These are phyloP conservation scores for Drosophila santomea DNA, from an alignment of 1,140 invertebrate genomes.

Conservation along the genomic window DNA sequence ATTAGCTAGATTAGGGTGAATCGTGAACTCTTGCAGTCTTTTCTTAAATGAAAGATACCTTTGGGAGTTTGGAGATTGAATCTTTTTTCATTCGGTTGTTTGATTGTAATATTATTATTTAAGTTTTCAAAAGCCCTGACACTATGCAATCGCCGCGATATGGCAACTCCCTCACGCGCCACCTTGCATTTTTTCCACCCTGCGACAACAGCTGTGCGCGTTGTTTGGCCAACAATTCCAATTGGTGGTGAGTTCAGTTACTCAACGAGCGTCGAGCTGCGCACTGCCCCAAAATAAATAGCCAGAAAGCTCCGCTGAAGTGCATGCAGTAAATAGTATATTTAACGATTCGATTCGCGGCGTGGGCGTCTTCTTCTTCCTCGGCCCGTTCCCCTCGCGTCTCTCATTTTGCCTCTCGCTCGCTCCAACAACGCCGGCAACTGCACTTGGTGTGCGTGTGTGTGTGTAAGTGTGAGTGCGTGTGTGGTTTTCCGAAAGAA, in stretches of 20 bases:
- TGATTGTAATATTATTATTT: too few relatives aligned
- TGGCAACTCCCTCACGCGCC: neutral
- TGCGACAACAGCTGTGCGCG: neutral
- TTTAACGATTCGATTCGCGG: slow-evolving; percentile 7
- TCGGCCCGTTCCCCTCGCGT: neutral
- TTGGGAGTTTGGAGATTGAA: too few relatives aligned
- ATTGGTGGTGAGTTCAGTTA: slow-evolving; percentile 11
- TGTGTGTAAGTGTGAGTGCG: slow-evolving; percentile 5
- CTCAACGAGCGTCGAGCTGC: slow-evolving; percentile 9
- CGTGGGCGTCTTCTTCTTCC: slow-evolving; percentile 4
- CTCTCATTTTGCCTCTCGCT: neutral
- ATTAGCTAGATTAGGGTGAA: too few relatives aligned
- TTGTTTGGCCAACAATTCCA: slow-evolving; percentile 9
- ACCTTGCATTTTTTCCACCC: neutral
- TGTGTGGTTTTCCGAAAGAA: slow-evolving; percentile 5
- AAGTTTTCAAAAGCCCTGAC: neutral
- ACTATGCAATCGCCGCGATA: neutral
- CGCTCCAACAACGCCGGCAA: slow-evolving; percentile 21
- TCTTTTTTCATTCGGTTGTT: too few relatives aligned
- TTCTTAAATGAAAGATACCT: too few relatives aligned
- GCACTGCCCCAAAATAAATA: slow-evolving; percentile 1
- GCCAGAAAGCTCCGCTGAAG: slow-evolving; percentile 8
- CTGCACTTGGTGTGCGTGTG: slow-evolving; percentile 18
- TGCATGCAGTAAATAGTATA: slow-evolving; percentile 15
- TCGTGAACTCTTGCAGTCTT: too few relatives aligned